Evolutionary conservation across 2,888 invertebrate genomes (phyloP).

Genomic region (Congeria kusceri): DNA sequence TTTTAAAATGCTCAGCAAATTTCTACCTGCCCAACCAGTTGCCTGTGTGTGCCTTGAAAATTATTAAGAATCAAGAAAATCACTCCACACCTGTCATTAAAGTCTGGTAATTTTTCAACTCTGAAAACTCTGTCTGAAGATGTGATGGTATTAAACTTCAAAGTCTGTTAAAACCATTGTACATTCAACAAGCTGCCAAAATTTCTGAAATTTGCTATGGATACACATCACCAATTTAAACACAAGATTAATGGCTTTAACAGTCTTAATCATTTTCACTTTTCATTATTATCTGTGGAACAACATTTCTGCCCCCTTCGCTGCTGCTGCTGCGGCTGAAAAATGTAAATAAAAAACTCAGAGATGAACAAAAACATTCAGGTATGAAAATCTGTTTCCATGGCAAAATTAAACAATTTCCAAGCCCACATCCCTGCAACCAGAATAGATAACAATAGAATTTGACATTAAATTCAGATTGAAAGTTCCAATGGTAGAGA

Average conservation of each 20-base stretch:
- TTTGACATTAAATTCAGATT: constrained; percentile 63
- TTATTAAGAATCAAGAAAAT: constrained; percentile 11
- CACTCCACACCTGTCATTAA: not conserved
- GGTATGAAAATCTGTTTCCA: constrained; percentile 34
- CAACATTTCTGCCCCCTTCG: not conserved
- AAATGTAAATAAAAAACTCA: not conserved
- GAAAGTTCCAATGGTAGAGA: constrained; percentile 45
- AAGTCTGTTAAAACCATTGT: constrained; percentile 8
- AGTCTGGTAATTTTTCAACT: too few relatives aligned
- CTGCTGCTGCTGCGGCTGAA: not conserved
- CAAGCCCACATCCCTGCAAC: constrained; percentile 38
- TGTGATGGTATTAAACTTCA: not conserved
- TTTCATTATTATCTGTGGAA: constrained; percentile 1
- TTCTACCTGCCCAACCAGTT: not conserved
- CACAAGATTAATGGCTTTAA: constrained; percentile 6
- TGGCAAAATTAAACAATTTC: constrained; percentile 46
- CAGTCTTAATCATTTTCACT: constrained; percentile 4
- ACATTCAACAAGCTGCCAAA: constrained; percentile 6
- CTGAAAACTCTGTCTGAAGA: too few relatives aligned
- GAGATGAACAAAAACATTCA: not conserved
- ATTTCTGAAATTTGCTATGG: constrained; percentile 4
- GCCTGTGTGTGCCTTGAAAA: not conserved
- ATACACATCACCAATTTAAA: constrained; percentile 5
- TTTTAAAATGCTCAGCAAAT: not conserved
- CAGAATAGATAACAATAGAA: constrained; percentile 52